phyloP scores from a whole-genome alignment of 2,888 invertebrate species.

The Ophion ventricosus region DNA sequence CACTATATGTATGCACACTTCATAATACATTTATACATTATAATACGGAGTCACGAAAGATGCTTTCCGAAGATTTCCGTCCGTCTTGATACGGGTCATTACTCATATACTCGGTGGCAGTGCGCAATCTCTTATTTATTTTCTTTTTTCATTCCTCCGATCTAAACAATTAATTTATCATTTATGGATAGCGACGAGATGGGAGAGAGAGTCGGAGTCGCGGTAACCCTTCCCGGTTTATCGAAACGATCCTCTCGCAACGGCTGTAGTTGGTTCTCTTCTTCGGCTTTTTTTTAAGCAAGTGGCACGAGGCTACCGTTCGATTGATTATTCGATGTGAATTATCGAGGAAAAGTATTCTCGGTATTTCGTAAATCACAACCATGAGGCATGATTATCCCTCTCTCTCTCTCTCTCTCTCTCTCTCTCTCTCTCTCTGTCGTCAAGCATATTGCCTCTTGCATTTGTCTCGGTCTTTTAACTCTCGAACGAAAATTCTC shows the following conservation, averaged over 20 bases:
- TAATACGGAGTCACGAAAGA: conserved; percentile 37
- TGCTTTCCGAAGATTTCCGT: conserved; percentile 27
- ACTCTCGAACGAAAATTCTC: too few relatives aligned
- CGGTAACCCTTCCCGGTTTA: not conserved
- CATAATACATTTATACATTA: conserved; percentile 23
- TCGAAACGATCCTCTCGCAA: conserved; percentile 18
- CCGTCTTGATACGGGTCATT: conserved; percentile 34
- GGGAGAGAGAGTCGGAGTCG: not conserved
- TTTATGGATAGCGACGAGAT: not conserved
- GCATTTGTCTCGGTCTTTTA: too few relatives aligned
- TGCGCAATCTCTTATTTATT: conserved; percentile 21
- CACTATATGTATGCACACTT: conserved; percentile 24
- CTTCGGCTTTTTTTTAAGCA: not conserved
- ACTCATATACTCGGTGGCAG: conserved; percentile 15
- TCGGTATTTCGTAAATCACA: conserved; percentile 49
- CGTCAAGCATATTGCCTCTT: too few relatives aligned
- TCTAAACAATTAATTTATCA: conserved; percentile 38
- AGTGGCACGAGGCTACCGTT: conserved; percentile 22
- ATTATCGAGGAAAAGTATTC: conserved; percentile 36
- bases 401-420: too few relatives aligned
- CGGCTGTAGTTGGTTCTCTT: not conserved
- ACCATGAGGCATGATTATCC: conserved; percentile 13
- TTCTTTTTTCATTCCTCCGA: conserved; percentile 8
- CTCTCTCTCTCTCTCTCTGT: too few relatives aligned
- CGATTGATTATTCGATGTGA: conserved; percentile 28